phyloP scores from a whole-genome alignment of 2,113 vertebrate genomes.

The Pollimyrus isidori region DNA sequence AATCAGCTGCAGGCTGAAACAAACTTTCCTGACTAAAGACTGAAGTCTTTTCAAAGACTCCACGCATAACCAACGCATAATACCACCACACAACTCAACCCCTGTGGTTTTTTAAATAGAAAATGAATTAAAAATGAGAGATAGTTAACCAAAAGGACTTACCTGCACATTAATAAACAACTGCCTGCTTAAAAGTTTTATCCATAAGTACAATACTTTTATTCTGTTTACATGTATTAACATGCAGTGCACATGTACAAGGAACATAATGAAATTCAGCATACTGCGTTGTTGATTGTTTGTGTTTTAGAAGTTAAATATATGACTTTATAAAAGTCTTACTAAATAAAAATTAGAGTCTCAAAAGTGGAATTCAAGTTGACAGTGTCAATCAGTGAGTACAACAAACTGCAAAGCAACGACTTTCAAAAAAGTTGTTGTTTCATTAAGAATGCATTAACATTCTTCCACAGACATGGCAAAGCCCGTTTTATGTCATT shows the following conservation, averaged over 20 bases:
- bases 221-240: not conserved
- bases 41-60: not conserved
- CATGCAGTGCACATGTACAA: not conserved
- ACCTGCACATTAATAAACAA: not conserved
- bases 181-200: not conserved
- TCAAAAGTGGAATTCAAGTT: not conserved
- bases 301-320: not conserved
- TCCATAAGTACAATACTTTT: not conserved
- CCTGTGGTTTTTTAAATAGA: not conserved
- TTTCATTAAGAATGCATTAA: not conserved
- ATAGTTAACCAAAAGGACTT: not conserved
- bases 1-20: slow-evolving; percentile 13
- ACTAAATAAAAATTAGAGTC: not conserved
- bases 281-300: not conserved
- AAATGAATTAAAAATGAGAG: not conserved
- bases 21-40: not conserved
- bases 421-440: not conserved
- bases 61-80: not conserved
- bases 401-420: not conserved
- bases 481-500: not conserved
- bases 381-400: not conserved
- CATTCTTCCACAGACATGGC: not conserved
- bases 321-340: not conserved
- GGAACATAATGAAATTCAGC: not conserved
- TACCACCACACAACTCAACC: not conserved